Evolutionary conservation across 2,888 invertebrate genomes (phyloP).

Genomic region (Tromatobia lineatoria): DNA sequence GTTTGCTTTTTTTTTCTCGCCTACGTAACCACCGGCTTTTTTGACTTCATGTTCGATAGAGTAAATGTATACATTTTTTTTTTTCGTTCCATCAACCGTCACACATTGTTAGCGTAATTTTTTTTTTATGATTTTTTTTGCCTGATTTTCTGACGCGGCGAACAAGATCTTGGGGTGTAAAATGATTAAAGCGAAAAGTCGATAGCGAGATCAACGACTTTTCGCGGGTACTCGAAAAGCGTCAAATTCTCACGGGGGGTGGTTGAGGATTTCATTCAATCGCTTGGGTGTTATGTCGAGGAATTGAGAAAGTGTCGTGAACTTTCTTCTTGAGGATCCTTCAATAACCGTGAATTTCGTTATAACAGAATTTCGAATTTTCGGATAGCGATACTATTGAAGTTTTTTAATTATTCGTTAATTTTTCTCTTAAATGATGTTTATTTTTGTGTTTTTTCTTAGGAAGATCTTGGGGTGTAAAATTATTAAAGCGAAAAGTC

Average conservation of each 20-base stretch:
- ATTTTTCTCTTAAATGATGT: no score
- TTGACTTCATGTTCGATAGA: constrained; percentile 78
- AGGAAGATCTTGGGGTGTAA: background rate
- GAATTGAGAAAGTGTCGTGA: constrained; percentile 26
- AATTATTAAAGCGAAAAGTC: background rate
- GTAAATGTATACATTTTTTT: constrained; percentile 60
- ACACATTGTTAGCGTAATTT: constrained; percentile 80
- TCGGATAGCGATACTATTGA: no score
- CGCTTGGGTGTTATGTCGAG: constrained; percentile 6
- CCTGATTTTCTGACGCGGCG: background rate
- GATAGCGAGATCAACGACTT: constrained; percentile 5
- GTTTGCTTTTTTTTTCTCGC: constrained; percentile 78
- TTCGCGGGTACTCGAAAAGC: constrained; percentile 33
- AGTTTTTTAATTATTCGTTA: no score
- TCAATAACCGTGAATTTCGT: no score
- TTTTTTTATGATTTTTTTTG: constrained; percentile 47
- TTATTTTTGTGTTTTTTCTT: constrained; percentile 57
- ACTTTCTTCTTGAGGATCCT: no score
- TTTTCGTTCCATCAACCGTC: constrained; percentile 78
- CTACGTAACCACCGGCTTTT: constrained; percentile 68
- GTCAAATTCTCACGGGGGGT: background rate
- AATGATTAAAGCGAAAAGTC: background rate
- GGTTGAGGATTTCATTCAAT: background rate
- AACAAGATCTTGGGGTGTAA: background rate
- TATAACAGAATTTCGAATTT: no score